Conservation (phyloP, 2,113 vertebrate species). For the Boulengeromyrus knoepffleri region DNA sequence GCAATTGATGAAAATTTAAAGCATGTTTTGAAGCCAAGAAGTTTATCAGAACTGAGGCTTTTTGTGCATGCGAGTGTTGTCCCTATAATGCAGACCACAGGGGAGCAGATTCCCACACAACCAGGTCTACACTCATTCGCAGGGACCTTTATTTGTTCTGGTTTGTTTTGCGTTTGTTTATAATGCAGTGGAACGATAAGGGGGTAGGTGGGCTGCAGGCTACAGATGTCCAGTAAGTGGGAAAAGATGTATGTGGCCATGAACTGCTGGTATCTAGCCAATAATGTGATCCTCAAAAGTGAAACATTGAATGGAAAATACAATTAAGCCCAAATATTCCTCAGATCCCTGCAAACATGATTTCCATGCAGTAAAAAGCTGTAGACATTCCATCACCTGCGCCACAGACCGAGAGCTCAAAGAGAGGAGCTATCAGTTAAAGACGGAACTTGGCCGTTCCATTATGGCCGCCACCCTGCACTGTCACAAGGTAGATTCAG, state of each 20-base stretch:
- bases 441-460: neutral
- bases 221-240: conserved; percentile 66
- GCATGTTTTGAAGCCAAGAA: neutral
- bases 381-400: conserved; percentile 34
- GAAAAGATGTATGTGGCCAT: conserved; percentile 51
- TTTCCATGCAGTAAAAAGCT: conserved; percentile 42
- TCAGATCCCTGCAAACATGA: conserved; percentile 49
- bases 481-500: neutral
- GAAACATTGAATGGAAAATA: conserved; percentile 59
- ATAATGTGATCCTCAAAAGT: conserved; percentile 59
- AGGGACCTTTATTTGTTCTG: neutral
- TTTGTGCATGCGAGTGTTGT: neutral
- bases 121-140: neutral
- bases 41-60: neutral
- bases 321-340: conserved; percentile 46
- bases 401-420: neutral
- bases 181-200: conserved; percentile 41
- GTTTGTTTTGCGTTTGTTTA: neutral
- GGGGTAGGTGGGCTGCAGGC: conserved; percentile 51
- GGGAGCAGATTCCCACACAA: neutral
- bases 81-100: neutral
- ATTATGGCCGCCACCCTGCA: neutral
- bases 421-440: neutral
- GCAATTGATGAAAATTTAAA: neutral
- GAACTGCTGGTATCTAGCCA: conserved; percentile 53